These are phyloP conservation scores for Harpalus rubripes DNA, from an alignment of 2,888 invertebrate genomes.

Conservation along the genomic window DNA sequence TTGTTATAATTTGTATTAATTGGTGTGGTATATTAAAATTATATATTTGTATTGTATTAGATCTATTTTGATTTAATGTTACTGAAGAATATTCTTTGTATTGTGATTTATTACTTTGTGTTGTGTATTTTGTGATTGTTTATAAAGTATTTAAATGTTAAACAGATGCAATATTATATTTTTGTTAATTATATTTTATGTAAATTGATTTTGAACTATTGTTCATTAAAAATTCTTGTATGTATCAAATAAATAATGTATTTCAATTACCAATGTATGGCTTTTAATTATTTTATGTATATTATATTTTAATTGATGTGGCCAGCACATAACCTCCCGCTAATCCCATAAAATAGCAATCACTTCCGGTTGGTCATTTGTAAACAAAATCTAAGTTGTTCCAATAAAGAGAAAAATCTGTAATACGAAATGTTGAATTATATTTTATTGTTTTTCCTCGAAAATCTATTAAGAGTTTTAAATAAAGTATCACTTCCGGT, in stretches of 20 bases:
- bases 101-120: slow-evolving; percentile 39
- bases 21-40: slow-evolving; percentile 35
- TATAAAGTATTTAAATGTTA: slow-evolving; percentile 46
- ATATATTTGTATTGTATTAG: slow-evolving; percentile 16
- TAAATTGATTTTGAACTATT: slow-evolving; percentile 46
- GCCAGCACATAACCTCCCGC: too few species aligned
- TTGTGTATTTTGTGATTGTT: slow-evolving; percentile 49
- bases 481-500: too few species aligned
- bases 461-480: too few species aligned
- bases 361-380: too few species aligned
- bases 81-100: slow-evolving; percentile 2
- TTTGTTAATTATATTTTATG: slow-evolving; percentile 50
- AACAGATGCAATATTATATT: slow-evolving; percentile 54
- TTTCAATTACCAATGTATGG: slow-evolving; percentile 23
- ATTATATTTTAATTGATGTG: not conserved
- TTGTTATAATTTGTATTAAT: not conserved
- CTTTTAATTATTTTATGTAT: not conserved
- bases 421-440: too few species aligned
- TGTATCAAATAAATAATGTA: slow-evolving; percentile 64
- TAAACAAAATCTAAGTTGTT: too few species aligned
- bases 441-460: too few species aligned
- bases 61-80: slow-evolving; percentile 24
- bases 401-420: too few species aligned
- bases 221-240: slow-evolving; percentile 50
- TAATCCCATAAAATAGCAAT: too few species aligned